Evolutionary conservation across 1,140 invertebrate species (phyloP).

Genomic region (Drosophila biarmipes): DNA sequence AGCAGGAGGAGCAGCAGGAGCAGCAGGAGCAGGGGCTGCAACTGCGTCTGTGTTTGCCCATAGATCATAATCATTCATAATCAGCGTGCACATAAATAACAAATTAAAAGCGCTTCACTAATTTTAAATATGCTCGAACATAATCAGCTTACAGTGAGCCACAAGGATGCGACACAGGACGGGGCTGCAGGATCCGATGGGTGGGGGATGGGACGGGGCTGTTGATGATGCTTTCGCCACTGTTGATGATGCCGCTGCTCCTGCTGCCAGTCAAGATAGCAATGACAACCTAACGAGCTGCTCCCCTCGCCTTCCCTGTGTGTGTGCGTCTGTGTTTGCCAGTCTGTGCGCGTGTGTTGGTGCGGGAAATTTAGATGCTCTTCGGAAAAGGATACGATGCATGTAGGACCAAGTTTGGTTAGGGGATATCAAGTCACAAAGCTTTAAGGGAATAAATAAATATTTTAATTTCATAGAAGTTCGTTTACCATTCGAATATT

Average conservation of each 20-base stretch:
- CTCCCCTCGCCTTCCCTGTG: slow-evolving; percentile 26
- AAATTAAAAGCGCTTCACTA: slow-evolving; percentile 83
- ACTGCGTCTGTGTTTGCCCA: slow-evolving; percentile 69
- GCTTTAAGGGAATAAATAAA: too few relatives aligned
- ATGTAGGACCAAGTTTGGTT: neutral
- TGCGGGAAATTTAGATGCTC: slow-evolving; percentile 56
- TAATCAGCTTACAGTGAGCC: slow-evolving; percentile 73
- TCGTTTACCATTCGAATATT: too few relatives aligned
- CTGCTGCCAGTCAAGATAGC: slow-evolving; percentile 73
- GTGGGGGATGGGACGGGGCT: neutral
- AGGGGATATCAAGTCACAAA: neutral
- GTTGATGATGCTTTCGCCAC: slow-evolving; percentile 46
- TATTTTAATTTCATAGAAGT: too few relatives aligned
- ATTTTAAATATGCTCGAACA: slow-evolving; percentile 83
- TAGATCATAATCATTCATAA: slow-evolving; percentile 83
- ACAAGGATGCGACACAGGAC: slow-evolving; percentile 29
- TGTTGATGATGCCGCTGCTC: slow-evolving; percentile 46
- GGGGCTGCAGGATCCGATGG: neutral
- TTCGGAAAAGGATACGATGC: slow-evolving; percentile 19
- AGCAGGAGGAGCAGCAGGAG: slow-evolving; percentile 14
- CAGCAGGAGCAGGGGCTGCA: slow-evolving; percentile 22
- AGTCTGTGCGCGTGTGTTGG: slow-evolving; percentile 23
- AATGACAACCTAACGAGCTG: slow-evolving; percentile 78
- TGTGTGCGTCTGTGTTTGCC: slow-evolving; percentile 37
- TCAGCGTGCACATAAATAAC: slow-evolving; percentile 83